phyloP scores from a whole-genome alignment of 2,888 invertebrate genomes.

The Ormyrus rosae region DNA sequence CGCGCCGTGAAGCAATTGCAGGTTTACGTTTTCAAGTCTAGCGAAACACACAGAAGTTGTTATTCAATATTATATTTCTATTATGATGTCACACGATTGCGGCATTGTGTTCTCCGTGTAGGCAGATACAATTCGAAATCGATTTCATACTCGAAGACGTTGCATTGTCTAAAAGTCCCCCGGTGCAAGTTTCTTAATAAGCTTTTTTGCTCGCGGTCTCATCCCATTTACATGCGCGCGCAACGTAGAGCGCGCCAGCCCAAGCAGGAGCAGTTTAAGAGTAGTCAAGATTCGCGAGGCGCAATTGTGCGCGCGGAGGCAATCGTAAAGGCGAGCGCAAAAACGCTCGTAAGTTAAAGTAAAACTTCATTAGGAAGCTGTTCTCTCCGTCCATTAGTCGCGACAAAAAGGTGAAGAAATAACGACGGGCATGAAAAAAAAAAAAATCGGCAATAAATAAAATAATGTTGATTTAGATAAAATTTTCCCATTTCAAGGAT shows the following conservation, averaged over 20 bases:
- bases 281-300: slow-evolving; percentile 9
- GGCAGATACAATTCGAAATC: slow-evolving; percentile 17
- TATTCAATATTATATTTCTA: slow-evolving; percentile 17
- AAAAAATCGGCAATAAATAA: slow-evolving; percentile 20
- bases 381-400: background rate
- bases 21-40: slow-evolving; percentile 5
- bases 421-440: background rate
- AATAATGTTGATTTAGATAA: slow-evolving; percentile 50
- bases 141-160: background rate
- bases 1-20: background rate
- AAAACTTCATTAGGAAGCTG: slow-evolving; percentile 38
- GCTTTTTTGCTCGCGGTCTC: background rate
- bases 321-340: slow-evolving; percentile 31
- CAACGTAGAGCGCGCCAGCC: background rate
- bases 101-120: background rate
- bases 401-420: background rate
- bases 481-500: slow-evolving; percentile 19
- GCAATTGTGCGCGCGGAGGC: background rate
- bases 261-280: background rate
- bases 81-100: slow-evolving; percentile 21
- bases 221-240: background rate
- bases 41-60: background rate
- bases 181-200: background rate
- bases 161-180: slow-evolving; percentile 4
- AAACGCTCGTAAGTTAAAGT: slow-evolving; percentile 26